Evolutionary conservation across 2,888 invertebrate genomes (phyloP).

Genomic region (Dasysyrphus albostriatus): DNA sequence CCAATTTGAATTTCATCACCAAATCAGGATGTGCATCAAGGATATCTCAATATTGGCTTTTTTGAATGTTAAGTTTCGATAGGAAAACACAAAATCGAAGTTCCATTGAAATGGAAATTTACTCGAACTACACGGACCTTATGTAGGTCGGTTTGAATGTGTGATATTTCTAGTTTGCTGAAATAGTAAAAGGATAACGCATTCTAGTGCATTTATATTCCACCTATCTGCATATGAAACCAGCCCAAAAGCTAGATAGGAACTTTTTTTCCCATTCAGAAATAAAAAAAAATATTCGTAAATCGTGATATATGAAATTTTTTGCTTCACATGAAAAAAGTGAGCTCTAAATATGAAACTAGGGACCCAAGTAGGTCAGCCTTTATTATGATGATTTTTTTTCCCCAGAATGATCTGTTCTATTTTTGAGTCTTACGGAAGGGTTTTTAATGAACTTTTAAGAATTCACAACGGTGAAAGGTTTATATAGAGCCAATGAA

Average conservation of each 20-base stretch:
- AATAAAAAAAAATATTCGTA: neutral
- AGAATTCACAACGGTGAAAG: constrained; percentile 30
- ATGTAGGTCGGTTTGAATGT: neutral
- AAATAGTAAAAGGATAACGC: constrained; percentile 44
- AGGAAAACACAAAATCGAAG: constrained; percentile 14
- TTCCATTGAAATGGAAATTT: constrained; percentile 46
- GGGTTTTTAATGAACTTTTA: constrained; percentile 47
- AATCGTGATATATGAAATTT: constrained; percentile 33
- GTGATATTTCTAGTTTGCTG: constrained; percentile 3
- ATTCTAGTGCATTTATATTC: neutral
- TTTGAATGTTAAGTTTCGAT: neutral
- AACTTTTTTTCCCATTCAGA: neutral
- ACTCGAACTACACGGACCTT: neutral
- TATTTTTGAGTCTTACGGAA: constrained; percentile 35
- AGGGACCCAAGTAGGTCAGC: constrained; percentile 52
- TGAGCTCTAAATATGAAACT: neutral
- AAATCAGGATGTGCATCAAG: constrained; percentile 45
- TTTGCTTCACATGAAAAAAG: constrained; percentile 24
- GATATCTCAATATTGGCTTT: constrained; percentile 63
- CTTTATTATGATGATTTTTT: constrained; percentile 46
- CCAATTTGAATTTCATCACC: constrained; percentile 57
- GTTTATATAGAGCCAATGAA: neutral
- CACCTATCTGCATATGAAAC: neutral
- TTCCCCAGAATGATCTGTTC: constrained; percentile 34
- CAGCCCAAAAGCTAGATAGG: neutral